Conservation (phyloP, 2,113 vertebrate genomes). For the Laticauda colubrina region DNA sequence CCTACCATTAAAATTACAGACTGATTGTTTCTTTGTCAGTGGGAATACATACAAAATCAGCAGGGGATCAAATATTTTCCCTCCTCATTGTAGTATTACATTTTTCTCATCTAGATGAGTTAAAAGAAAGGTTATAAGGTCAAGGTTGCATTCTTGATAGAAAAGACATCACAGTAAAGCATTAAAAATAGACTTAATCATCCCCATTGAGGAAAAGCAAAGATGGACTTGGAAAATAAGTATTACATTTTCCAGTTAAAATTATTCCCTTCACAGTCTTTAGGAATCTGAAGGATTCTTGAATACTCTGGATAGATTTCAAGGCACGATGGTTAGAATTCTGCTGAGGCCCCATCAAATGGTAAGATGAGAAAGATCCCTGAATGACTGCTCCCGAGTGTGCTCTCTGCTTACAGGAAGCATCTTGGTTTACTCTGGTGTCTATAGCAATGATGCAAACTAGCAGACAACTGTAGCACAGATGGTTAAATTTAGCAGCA, state of each 20-base stretch:
- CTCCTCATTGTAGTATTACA: too few species aligned
- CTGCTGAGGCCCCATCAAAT: background rate
- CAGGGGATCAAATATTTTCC: too few species aligned
- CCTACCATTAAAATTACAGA: too few species aligned
- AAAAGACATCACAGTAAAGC: background rate
- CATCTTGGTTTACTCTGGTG: background rate
- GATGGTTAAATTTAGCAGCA: background rate
- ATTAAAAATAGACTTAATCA: background rate
- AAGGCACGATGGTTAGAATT: background rate
- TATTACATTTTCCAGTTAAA: background rate
- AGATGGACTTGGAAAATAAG: background rate
- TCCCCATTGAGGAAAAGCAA: background rate
- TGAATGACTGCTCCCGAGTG: background rate
- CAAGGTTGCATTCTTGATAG: background rate
- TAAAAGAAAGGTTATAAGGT: background rate
- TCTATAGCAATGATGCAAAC: background rate
- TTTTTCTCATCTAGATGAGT: background rate
- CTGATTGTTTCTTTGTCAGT: too few species aligned
- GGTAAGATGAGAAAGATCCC: background rate
- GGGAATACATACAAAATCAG: too few species aligned
- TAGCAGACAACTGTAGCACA: background rate
- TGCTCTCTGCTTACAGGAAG: background rate
- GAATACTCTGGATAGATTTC: background rate
- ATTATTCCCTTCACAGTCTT: background rate
- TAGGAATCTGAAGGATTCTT: background rate